phyloP scores from a whole-genome alignment of 2,113 vertebrate species.

The Myrmecobius fasciatus region DNA sequence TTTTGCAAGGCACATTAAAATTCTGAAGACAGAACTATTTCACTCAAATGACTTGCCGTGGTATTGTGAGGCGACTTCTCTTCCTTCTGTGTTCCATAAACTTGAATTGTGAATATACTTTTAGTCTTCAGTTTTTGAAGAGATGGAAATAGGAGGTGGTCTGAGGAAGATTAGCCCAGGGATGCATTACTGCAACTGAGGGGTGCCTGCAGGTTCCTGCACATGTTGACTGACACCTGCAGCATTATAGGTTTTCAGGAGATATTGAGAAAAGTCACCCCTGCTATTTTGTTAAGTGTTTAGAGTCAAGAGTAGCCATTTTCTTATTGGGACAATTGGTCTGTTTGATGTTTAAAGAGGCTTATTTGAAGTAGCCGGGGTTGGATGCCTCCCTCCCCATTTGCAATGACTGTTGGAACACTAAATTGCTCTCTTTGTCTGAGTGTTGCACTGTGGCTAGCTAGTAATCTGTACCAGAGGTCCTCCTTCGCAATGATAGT shows the following conservation, averaged over 20 bases:
- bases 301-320: neutral
- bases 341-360: neutral
- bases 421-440: neutral
- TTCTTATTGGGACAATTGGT: neutral
- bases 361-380: neutral
- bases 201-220: too few relatives aligned
- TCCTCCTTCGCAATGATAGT: slow-evolving; percentile 7
- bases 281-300: fast-evolving
- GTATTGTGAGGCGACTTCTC: neutral
- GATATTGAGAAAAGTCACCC: fast-evolving
- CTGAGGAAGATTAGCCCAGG: neutral
- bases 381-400: neutral
- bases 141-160: fast-evolving
- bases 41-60: neutral
- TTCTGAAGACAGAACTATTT: neutral
- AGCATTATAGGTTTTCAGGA: fast-evolving
- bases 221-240: fast-evolving
- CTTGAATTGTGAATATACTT: fast-evolving
- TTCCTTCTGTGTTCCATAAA: neutral
- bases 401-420: neutral
- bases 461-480: neutral
- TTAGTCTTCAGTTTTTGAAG: fast-evolving
- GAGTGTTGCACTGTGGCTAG: neutral
- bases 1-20: neutral
- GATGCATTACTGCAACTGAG: fast-evolving